A percentile compares a stretch with the other conserved stretches of the same genome.
phyloP scores from a whole-genome alignment of 1,140 invertebrate genomes.

The Patella vulgata region DNA sequence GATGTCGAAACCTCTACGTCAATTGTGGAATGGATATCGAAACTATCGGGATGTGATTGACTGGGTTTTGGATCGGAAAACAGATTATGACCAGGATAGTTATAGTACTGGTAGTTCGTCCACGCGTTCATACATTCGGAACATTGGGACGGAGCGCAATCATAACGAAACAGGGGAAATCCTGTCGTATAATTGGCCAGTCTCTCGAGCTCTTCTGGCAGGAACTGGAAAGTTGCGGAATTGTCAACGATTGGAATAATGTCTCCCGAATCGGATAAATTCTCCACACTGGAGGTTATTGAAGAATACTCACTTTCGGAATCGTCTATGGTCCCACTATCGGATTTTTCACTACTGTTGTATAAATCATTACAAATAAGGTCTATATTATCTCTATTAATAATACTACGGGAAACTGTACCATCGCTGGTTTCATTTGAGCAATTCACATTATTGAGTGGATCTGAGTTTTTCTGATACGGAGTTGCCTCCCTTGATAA shows the following conservation, averaged over 20 bases:
- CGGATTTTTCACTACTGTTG: slow-evolving; percentile 39
- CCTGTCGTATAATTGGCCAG: slow-evolving; percentile 59
- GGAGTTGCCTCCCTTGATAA: slow-evolving; percentile 33
- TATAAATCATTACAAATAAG: slow-evolving; percentile 64
- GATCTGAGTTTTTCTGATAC: slow-evolving; percentile 41
- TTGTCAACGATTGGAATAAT: slow-evolving; percentile 21
- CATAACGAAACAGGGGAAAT: slow-evolving; percentile 55
- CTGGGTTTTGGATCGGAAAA: slow-evolving; percentile 13
- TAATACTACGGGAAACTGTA: slow-evolving; percentile 45
- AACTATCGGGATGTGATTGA: slow-evolving; percentile 5
- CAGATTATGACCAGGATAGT: slow-evolving; percentile 21
- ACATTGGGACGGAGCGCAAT: slow-evolving; percentile 54
- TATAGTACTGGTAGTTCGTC: slow-evolving; percentile 42
- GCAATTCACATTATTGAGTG: slow-evolving; percentile 51
- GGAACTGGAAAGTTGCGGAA: slow-evolving; percentile 25
- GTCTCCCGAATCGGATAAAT: slow-evolving; percentile 47
- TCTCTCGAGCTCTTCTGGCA: slow-evolving; percentile 51
- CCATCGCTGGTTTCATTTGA: slow-evolving; percentile 26
- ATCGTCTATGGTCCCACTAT: slow-evolving; percentile 36
- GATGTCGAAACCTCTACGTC: no score
- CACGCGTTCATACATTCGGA: slow-evolving; percentile 50
- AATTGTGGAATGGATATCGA: no score
- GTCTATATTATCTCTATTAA: slow-evolving; percentile 59
- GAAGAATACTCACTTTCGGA: slow-evolving; percentile 57
- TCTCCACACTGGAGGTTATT: slow-evolving; percentile 54